Percentiles rank a stretch among this genome's conserved stretches.
phyloP scores from a whole-genome alignment of 2,888 invertebrate genomes.

The Cheiracanthium punctorium region DNA sequence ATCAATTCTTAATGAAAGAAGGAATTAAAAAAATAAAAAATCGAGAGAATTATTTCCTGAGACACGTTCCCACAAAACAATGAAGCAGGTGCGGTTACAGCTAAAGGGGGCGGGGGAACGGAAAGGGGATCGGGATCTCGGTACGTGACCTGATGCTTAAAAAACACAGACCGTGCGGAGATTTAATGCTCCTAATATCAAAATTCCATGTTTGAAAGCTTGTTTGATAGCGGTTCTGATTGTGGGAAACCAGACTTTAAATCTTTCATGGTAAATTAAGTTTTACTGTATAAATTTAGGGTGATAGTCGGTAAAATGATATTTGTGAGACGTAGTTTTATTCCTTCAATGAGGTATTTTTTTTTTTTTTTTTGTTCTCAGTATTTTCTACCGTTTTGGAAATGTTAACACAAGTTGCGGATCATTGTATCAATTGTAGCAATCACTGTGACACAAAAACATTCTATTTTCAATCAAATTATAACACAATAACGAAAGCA shows the following conservation, averaged over 20 bases:
- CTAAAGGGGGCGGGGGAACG: neutral
- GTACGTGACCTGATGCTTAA: slow-evolving; percentile 8
- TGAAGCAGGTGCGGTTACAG: slow-evolving; percentile 15
- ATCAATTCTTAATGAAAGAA: neutral
- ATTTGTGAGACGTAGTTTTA: too few species aligned
- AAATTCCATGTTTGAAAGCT: slow-evolving; percentile 7
- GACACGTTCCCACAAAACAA: slow-evolving; percentile 15
- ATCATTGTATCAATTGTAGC: too few species aligned
- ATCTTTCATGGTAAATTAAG: neutral
- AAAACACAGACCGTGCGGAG: neutral
- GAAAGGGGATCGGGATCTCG: neutral
- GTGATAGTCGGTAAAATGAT: too few species aligned
- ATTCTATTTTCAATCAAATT: too few species aligned
- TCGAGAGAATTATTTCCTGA: slow-evolving; percentile 5
- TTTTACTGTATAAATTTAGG: neutral
- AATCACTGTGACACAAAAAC: too few species aligned
- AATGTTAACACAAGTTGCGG: too few species aligned
- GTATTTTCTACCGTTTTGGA: too few species aligned
- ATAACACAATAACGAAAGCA: too few species aligned
- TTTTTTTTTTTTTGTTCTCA: too few species aligned
- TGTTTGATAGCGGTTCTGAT: neutral
- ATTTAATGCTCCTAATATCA: neutral
- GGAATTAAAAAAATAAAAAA: neutral
- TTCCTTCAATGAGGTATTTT: too few species aligned
- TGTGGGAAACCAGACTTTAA: neutral